Evolutionary conservation across 2,888 invertebrate species (phyloP).

Genomic region (Dascillus cervinus): DNA sequence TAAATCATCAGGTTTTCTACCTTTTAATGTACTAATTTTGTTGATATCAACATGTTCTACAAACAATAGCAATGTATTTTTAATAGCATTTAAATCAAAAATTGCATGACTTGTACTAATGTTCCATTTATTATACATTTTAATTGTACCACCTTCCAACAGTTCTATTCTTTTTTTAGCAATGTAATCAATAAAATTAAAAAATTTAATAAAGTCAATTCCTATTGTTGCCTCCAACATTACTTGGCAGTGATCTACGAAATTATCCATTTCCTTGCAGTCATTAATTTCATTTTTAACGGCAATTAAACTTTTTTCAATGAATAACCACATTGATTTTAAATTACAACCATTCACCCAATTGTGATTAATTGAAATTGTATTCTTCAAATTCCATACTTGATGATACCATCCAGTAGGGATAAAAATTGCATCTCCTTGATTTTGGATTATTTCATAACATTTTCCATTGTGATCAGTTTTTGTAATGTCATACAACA

Average conservation of each 20-base stretch:
- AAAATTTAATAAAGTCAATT: slow-evolving; percentile 64
- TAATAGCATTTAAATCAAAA: slow-evolving; percentile 44
- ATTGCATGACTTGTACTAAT: slow-evolving; percentile 43
- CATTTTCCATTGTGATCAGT: slow-evolving; percentile 32
- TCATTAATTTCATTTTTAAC: slow-evolving; percentile 77
- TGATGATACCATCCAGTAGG: slow-evolving; percentile 98
- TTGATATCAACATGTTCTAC: slow-evolving; percentile 39
- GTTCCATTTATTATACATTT: slow-evolving; percentile 38
- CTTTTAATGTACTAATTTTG: too few relatives aligned
- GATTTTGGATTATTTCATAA: slow-evolving; percentile 68
- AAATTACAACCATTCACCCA: slow-evolving; percentile 93
- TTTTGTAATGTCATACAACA: slow-evolving; percentile 53
- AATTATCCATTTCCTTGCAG: slow-evolving; percentile 65
- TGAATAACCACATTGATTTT: slow-evolving; percentile 58
- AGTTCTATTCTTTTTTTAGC: slow-evolving; percentile 38
- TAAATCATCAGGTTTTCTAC: slow-evolving; percentile 6
- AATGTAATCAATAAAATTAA: slow-evolving; percentile 58
- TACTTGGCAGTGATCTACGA: slow-evolving; percentile 70
- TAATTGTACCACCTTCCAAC: slow-evolving; percentile 31
- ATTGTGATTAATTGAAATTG: slow-evolving; percentile 96
- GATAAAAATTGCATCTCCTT: slow-evolving; percentile 88
- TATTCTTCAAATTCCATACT: slow-evolving; percentile 86
- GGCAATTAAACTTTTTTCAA: slow-evolving; percentile 54
- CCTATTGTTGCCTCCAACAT: slow-evolving; percentile 72
- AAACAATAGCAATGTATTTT: slow-evolving; percentile 39